Base-by-base conservation (phyloP, 2,113 vertebrate species). In the Otis tarda region DNA sequence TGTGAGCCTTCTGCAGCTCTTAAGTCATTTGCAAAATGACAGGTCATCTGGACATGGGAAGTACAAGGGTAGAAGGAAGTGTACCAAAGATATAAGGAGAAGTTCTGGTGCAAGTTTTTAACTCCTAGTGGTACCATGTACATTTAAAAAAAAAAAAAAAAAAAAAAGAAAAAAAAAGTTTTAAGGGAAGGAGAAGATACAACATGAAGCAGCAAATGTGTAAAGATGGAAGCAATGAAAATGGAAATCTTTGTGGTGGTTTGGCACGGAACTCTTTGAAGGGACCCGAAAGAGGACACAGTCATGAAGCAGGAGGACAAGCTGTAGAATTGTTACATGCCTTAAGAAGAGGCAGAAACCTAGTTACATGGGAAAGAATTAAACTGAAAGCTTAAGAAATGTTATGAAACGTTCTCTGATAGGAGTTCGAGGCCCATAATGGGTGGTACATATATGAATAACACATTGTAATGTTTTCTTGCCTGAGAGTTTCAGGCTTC, bases 61-160 rank as follows among this genome's bases (percentile, higher is more conserved):
- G 77, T 89, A 69, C 35, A 2, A 33, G 67, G 43, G 91, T 41
- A 70, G 91, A 61, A 81, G 82, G 74, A 95, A 74, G 52, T 35
- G 41, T 52, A 61, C 52, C 1, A 0, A 2, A 45, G 83, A 59
- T 2, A 27, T 1, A 85, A 83, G 22, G 50, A 74, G 91, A 85
- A 92, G 83, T 80, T 86, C 6, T 86, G 39, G 37, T 93, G 83
- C 14, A 85, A 50, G 71, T 59, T 79, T 79, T 88, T 83, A 90
- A 86, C 86, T 86, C 47, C 8, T 56, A 14, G 30, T 64, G 28
- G 18, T 80, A 37, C 4, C 4, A 16, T 12, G 35, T 87, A 4
- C 4, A 3, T 70, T 39, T 9, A 13, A 4, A 50, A 25, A 41
- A 49, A 61, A 43, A 39, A 17, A 49, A 33, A 1, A 5, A 24